A percentile compares a stretch with the other conserved stretches of the same genome.
These are phyloP conservation scores for Lutraria lutraria DNA, from an alignment of 2,888 invertebrate species.

Conservation along the genomic window DNA sequence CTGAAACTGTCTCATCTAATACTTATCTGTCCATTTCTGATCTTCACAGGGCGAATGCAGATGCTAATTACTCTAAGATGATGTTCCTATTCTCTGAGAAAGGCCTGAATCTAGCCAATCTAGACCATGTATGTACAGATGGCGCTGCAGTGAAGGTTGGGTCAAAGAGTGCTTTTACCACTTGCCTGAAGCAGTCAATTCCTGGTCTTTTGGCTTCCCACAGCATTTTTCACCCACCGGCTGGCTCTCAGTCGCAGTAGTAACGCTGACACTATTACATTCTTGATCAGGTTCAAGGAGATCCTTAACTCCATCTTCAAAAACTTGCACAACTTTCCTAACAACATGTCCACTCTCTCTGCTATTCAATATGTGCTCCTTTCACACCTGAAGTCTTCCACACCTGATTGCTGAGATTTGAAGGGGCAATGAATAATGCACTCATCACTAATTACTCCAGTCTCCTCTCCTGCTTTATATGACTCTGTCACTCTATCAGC, in stretches of 20 bases:
- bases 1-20: constrained; percentile 23
- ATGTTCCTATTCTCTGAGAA: background rate
- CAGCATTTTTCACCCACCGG: constrained; percentile 64
- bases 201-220: constrained; percentile 63
- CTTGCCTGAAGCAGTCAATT: constrained; percentile 50
- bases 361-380: constrained; percentile 35
- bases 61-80: constrained; percentile 2
- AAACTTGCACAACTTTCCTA: constrained; percentile 48
- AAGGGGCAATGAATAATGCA: constrained; percentile 60
- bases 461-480: constrained; percentile 50
- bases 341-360: constrained; percentile 28
- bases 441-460: constrained; percentile 44
- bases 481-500: constrained; percentile 52
- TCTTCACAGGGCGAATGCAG: constrained; percentile 29
- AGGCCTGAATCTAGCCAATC: too few relatives aligned
- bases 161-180: constrained; percentile 62
- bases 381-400: constrained; percentile 59
- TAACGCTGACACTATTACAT: constrained; percentile 63
- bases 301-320: constrained; percentile 58
- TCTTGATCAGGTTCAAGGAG: constrained; percentile 64
- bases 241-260: constrained; percentile 55
- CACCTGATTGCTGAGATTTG: constrained; percentile 64
- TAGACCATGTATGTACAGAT: too few relatives aligned
- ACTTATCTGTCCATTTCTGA: constrained; percentile 19
- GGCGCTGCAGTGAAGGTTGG: too few relatives aligned